phyloP scores from a whole-genome alignment of 2,113 vertebrate species.

The Addax nasomaculatus region DNA sequence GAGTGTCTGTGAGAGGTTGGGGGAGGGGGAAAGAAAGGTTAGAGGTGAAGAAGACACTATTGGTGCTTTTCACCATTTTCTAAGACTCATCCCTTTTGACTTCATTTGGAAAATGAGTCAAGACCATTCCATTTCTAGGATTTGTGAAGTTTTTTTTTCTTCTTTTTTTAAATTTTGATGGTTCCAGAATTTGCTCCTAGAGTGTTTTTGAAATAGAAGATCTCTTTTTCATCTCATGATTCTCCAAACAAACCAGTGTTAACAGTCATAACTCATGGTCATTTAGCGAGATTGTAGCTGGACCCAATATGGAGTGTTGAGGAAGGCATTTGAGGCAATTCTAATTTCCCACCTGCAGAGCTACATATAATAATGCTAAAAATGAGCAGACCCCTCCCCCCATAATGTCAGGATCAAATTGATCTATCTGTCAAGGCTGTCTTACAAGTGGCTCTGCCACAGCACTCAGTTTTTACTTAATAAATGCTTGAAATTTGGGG shows the following conservation, averaged over 20 bases:
- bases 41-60: conserved; percentile 23
- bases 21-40: conserved; percentile 22
- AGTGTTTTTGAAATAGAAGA: neutral
- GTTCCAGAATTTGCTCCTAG: neutral
- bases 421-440: conserved; percentile 52
- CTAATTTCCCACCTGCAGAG: neutral
- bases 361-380: neutral
- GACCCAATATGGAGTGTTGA: neutral
- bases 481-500: conserved; percentile 4
- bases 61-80: neutral
- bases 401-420: conserved; percentile 43
- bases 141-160: neutral
- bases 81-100: neutral
- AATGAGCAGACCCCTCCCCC: neutral
- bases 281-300: neutral
- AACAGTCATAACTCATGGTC: neutral
- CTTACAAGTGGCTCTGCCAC: conserved; percentile 18
- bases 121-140: neutral
- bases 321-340: neutral
- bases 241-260: neutral
- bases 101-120: neutral
- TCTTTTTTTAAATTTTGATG: neutral
- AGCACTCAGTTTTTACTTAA: conserved; percentile 24
- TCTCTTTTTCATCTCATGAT: neutral
- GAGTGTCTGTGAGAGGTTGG: neutral